Evolutionary conservation across 2,888 invertebrate species (phyloP).

Genomic region (Creontiades dilutus): DNA sequence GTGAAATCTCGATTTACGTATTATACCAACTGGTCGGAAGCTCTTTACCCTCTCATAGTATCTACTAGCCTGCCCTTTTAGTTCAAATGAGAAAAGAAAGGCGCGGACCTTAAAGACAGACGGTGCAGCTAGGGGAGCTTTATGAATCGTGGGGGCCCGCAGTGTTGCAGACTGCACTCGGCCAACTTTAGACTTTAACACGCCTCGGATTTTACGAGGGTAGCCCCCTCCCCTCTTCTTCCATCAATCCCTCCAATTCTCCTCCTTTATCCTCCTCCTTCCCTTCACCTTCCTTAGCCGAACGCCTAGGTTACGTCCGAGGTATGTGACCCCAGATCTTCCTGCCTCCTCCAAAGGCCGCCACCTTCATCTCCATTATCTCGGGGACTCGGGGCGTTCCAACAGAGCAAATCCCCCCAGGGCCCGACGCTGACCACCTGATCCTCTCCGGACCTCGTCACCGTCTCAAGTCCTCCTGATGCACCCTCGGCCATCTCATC

Average conservation of each 20-base stretch:
- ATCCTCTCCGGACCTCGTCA: background rate
- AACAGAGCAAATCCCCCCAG: background rate
- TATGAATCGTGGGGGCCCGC: slow-evolving; percentile 19
- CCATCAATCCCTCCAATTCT: background rate
- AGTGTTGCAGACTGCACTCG: slow-evolving; percentile 36
- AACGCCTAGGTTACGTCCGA: slow-evolving; percentile 30
- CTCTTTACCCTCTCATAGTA: too few relatives aligned
- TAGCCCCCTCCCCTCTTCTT: background rate
- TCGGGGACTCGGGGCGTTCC: background rate
- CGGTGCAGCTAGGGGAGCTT: slow-evolving; percentile 22
- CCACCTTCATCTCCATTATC: slow-evolving; percentile 36
- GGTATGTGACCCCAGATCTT: slow-evolving; percentile 42
- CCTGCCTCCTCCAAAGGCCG: slow-evolving; percentile 34
- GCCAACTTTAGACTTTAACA: slow-evolving; percentile 40
- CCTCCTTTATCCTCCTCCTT: background rate
- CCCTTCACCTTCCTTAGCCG: background rate
- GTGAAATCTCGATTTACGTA: too few relatives aligned
- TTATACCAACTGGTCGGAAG: too few relatives aligned
- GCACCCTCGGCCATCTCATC: background rate
- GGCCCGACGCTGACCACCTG: background rate
- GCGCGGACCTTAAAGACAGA: background rate
- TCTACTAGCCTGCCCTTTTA: background rate
- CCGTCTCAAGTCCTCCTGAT: background rate
- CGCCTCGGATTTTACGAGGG: slow-evolving; percentile 62
- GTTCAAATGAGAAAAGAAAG: background rate